Conservation (phyloP, 2,797 vertebrate genomes). For the Cyclopterus lumpus region DNA sequence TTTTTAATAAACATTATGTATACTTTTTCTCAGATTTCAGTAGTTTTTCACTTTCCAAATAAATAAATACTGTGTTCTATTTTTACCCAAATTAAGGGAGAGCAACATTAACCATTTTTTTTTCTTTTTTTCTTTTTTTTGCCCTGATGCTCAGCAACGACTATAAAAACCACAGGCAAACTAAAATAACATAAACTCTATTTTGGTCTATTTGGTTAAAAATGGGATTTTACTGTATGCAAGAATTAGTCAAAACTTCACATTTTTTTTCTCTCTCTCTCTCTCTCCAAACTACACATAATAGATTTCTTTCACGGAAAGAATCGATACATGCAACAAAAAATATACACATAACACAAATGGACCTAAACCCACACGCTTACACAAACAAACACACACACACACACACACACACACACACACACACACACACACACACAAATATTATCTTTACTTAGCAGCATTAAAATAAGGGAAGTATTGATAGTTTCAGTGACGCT, state of each 20-base stretch:
- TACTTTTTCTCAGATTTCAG: constrained; percentile 54
- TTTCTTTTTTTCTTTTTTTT: no score
- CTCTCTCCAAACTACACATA: constrained; percentile 81
- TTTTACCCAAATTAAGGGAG: constrained; percentile 56
- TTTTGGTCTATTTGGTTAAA: constrained; percentile 80
- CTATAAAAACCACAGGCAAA: constrained; percentile 49
- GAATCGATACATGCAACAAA: constrained; percentile 86
- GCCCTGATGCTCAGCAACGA: constrained; percentile 53
- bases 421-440: constrained; percentile 45
- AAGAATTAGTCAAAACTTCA: constrained; percentile 84
- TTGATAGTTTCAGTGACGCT: constrained; percentile 77
- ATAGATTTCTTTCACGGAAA: constrained; percentile 97
- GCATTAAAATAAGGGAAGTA: constrained; percentile 83
- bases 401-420: constrained; percentile 39
- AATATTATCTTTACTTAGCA: constrained; percentile 87
- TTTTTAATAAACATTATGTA: constrained; percentile 37
- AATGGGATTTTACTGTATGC: constrained; percentile 63
- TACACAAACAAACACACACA: constrained; percentile 49
- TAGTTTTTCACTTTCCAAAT: constrained; percentile 60
- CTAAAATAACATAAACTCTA: constrained; percentile 65
- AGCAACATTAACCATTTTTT: constrained; percentile 33
- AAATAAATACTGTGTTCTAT: constrained; percentile 66
- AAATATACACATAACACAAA: constrained; percentile 71
- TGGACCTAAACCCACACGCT: constrained; percentile 55
- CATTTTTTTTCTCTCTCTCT: constrained; percentile 81